Base-by-base conservation (phyloP, 1,140 invertebrate genomes). In the Calosoma granatense region DNA sequence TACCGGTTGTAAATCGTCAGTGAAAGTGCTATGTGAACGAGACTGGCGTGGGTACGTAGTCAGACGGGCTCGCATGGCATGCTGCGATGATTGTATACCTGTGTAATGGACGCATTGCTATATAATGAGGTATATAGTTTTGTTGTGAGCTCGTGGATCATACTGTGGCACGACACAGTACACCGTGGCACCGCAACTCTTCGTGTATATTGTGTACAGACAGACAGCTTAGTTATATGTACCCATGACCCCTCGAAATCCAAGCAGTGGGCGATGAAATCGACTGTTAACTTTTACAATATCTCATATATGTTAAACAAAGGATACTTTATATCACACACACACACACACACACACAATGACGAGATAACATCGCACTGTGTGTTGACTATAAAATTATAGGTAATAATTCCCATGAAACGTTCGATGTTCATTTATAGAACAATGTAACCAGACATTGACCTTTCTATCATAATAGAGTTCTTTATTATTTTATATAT, bases 341-440 rank as follows among this genome's bases (percentile, higher is more conserved):
- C n/a, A n/a, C n/a, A n/a, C n/a, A n/a, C n/a, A n/a, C n/a, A n/a
- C n/a, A 11, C 41, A 47, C 17, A 47, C 41, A 47, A 47, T 47
- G 41, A 17, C 6, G 17, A 4, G 41, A 47, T 47, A 47, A 47
- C 41, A 47, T 47, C 41, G 4, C n/a, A n/a, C n/a, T n/a, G 17
- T 47, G 26, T 17, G 41, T 47, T 47, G 41, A 47, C 41, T 47
- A 47, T 47, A 47, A 47, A 47, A 47, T 47, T 47, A 47, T 47
- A 47, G 41, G 41, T 47, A 47, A 47, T 47, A 47, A 3, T 47
- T 17, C 41, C n/a, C 6, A 17, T 9, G 9, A 47, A 47, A 47
- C 17, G 41, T 17, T 47, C n/a, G n/a, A n/a, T n/a, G n/a, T n/a
- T n/a, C n/a, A n/a, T n/a, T n/a, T n/a, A n/a, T n/a, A n/a, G n/a